Conservation (phyloP, 2,113 vertebrate genomes). For the Alectura lathami region DNA sequence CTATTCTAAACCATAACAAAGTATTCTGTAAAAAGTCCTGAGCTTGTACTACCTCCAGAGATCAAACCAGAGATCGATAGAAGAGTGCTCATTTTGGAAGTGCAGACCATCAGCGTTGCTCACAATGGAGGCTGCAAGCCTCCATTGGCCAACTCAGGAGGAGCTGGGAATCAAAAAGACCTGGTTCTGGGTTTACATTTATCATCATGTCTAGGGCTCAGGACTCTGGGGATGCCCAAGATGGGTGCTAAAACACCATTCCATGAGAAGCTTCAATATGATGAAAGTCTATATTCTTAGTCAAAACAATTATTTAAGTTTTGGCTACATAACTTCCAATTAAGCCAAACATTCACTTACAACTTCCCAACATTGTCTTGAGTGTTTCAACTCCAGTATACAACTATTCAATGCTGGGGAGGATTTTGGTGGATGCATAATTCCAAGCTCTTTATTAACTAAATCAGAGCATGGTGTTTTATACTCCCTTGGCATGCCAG, state of each 20-base stretch:
- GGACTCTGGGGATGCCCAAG: background rate
- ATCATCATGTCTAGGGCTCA: too few species aligned
- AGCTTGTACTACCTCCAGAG: background rate
- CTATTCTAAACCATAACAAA: background rate
- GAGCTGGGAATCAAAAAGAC: background rate
- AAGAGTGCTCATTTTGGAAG: background rate
- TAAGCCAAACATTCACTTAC: fast-evolving
- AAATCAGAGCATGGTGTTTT: background rate
- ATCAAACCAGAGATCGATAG: background rate
- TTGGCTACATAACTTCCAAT: background rate
- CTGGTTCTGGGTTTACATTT: background rate
- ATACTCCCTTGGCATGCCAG: background rate
- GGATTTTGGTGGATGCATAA: background rate
- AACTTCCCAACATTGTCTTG: background rate
- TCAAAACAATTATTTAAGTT: background rate
- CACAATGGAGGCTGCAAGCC: background rate
- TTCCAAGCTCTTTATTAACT: background rate
- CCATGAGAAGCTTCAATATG: background rate
- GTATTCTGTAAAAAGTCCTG: background rate
- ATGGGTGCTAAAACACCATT: background rate
- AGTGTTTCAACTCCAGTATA: background rate
- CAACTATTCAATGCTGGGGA: background rate
- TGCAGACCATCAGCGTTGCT: background rate
- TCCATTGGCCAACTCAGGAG: too few species aligned
- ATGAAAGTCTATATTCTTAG: background rate